These are phyloP conservation scores for Cebuella pygmaea DNA, from an alignment of 2,797 vertebrate species.

Conservation along the genomic window DNA sequence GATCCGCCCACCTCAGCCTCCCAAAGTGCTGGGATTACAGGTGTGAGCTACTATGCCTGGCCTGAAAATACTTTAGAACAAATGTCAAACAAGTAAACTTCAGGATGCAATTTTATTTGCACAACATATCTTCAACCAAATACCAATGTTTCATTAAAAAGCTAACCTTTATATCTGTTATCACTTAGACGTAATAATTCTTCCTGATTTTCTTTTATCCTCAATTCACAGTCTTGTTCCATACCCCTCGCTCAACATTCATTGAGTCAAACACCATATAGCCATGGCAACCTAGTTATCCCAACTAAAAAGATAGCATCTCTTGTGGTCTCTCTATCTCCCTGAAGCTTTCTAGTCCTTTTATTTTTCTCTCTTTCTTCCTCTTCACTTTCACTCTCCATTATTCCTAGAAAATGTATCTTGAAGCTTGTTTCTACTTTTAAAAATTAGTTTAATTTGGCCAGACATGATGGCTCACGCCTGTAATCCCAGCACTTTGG, in stretches of 20 bases:
- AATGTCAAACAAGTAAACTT: not conserved
- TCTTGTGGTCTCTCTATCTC: not conserved
- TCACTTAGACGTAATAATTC: not conserved
- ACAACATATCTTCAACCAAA: not conserved
- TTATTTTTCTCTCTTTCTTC: not conserved
- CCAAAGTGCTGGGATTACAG: too few species aligned
- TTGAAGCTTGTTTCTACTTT: not conserved
- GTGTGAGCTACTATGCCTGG: too few species aligned
- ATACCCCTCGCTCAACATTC: not conserved
- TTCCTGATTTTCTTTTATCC: not conserved
- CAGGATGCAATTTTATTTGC: not conserved
- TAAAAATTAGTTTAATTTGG: not conserved
- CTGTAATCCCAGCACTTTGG: too few species aligned
- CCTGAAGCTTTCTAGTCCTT: not conserved
- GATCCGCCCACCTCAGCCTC: too few species aligned
- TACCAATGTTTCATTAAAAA: not conserved
- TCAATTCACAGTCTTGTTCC: not conserved
- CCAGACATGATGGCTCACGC: too few species aligned
- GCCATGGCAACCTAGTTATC: not conserved
- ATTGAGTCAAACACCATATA: not conserved
- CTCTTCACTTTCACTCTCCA: not conserved
- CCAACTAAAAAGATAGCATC: not conserved
- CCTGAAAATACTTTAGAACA: not conserved
- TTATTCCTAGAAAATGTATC: not conserved
- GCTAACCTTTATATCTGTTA: not conserved